Percentiles rank a stretch among this genome's conserved stretches.
Evolutionary conservation across 2,113 vertebrate genomes (phyloP).

Genomic region (Terrapene triunguis): DNA sequence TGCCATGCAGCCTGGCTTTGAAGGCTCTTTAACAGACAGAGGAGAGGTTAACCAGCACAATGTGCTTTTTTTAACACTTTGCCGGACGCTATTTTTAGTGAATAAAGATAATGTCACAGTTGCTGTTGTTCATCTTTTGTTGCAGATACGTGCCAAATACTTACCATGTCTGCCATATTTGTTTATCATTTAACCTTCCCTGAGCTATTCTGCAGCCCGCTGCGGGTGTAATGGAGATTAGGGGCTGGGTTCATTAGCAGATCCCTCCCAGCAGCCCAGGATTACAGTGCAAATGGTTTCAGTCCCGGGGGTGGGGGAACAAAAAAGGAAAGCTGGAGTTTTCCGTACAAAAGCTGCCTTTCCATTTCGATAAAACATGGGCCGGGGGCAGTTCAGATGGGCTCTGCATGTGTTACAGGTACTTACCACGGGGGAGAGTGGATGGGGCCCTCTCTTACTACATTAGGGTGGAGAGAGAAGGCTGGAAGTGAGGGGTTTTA

Average conservation of each 20-base stretch:
- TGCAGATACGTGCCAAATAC: constrained; percentile 69
- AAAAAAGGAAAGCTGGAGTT: not conserved
- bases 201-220: constrained; percentile 10
- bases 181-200: constrained; percentile 59
- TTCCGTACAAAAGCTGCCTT: not conserved
- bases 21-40: constrained; percentile 35
- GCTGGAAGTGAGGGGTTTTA: not conserved
- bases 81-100: constrained; percentile 70
- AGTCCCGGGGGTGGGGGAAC: not conserved
- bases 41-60: constrained; percentile 55
- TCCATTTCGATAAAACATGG: not conserved
- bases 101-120: constrained; percentile 76
- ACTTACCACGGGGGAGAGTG: rapidly evolving
- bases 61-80: constrained; percentile 64
- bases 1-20: constrained; percentile 36
- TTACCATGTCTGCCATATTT: constrained; percentile 71
- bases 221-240: not conserved
- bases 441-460: not conserved
- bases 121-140: constrained; percentile 78
- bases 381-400: not conserved
- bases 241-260: not conserved
- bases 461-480: not conserved
- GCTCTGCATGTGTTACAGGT: not conserved
- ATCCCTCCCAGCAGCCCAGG: not conserved
- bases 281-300: constrained; percentile 13